Conservation (phyloP, 2,888 invertebrate genomes). For the Chrysolina haemoptera region DNA sequence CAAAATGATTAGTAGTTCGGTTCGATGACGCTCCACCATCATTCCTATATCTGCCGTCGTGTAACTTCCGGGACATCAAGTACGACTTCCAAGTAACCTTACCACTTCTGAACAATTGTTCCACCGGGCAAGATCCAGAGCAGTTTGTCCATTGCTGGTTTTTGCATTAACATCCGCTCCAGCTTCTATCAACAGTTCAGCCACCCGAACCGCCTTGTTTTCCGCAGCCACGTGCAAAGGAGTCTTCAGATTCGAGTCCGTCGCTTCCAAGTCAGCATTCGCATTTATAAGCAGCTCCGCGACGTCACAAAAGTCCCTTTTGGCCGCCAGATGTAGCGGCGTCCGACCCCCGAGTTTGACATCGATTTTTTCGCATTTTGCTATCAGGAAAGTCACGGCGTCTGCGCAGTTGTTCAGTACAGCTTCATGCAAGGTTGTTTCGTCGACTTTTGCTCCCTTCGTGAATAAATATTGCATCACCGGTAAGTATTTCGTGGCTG, state of each 20-base stretch:
- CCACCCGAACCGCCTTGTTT: not conserved
- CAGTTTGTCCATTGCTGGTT: conserved; percentile 4
- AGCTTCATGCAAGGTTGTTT: conserved; percentile 7
- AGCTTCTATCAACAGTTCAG: not conserved
- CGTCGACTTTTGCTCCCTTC: conserved; percentile 6
- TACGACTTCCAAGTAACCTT: not conserved
- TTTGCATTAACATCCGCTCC: not conserved
- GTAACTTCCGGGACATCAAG: not conserved
- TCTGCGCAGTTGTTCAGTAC: not conserved
- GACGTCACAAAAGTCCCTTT: conserved; percentile 4
- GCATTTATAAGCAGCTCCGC: conserved; percentile 11
- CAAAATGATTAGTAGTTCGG: too few species aligned
- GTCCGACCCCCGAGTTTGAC: conserved; percentile 3
- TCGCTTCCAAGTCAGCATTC: not conserved
- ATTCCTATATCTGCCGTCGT: too few species aligned
- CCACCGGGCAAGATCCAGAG: not conserved
- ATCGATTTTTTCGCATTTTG: not conserved
- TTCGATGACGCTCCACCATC: too few species aligned
- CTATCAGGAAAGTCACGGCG: not conserved
- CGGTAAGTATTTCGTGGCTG: not conserved
- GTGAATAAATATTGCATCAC: not conserved
- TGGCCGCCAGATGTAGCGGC: conserved; percentile 20
- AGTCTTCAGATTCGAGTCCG: not conserved
- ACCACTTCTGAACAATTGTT: not conserved
- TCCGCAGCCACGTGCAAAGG: conserved; percentile 5